Evolutionary conservation across 2,113 vertebrate species (phyloP), one percentile per base, ranked within the genome.

Genomic region (Enhydra lutris): DNA sequence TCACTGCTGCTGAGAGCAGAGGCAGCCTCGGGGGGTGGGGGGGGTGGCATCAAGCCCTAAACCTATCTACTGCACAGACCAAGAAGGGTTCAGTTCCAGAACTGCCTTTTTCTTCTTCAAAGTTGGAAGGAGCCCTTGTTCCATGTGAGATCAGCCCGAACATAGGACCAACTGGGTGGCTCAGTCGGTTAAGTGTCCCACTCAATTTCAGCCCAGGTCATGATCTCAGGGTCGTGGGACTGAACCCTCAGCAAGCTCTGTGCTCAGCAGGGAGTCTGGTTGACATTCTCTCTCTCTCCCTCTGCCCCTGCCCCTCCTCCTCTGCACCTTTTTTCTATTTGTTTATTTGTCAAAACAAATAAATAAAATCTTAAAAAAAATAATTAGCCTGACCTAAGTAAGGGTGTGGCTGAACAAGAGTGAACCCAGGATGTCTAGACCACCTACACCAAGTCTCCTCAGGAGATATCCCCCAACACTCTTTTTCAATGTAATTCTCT

Each of bases 11-110:
- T 34, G 52, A 73, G 65, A 9, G 26, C 7, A n/a, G 71, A 85
- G 63, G 61, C 91, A 67, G 29, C 39, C 11, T 52, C 12, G 3
- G 8, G 12, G 12, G 47, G 11, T 3, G 47, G 26, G 2, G 2
- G 1, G 15, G 3, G 57, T 23, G 61, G 2, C 2, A 2, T 1
- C 1, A 0, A 8, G 45, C 31, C 88, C n/a, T n/a, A 13, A 14
- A 50, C 13, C 31, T 0, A 0, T 34, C 71, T 29, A n/a, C 39
- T 47, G 15, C 11, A 14, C 45, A 26, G 31, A 57, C 7, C 1
- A 3, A 13, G 57, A 55, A 61, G 26, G n/a, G 9, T 55, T 12
- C 6, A 26, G 15, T 2, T 4, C 39, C 73, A 31, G n/a, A 23
- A 61, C 31, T 14, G 21, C 50, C 63, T 93, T 74, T 31, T 50